These are phyloP conservation scores for Mormyrops boulengeri DNA, from an alignment of 2,797 vertebrate species.

Conservation along the genomic window DNA sequence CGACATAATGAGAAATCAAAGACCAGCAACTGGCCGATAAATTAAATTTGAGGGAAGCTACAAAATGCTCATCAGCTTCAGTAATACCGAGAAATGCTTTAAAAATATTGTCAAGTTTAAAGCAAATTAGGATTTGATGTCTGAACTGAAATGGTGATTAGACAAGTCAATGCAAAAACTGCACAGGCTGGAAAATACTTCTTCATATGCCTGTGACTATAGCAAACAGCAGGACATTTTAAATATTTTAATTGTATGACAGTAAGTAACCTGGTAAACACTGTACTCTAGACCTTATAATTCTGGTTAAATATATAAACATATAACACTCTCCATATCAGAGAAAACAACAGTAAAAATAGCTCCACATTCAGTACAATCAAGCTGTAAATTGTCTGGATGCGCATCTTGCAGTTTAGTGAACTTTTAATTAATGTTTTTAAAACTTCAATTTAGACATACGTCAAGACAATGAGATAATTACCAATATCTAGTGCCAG, in stretches of 20 bases:
- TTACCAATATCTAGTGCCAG: not conserved
- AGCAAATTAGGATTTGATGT: not conserved
- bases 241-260: not conserved
- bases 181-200: not conserved
- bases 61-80: not conserved
- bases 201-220: not conserved
- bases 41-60: not conserved
- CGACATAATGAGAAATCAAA: not conserved
- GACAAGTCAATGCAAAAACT: not conserved
- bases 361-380: not conserved
- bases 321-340: not conserved
- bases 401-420: not conserved
- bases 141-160: not conserved
- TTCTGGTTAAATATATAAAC: not conserved
- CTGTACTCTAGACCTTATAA: not conserved
- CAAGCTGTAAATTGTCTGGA: not conserved
- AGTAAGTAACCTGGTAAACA: not conserved
- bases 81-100: not conserved
- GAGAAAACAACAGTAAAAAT: not conserved
- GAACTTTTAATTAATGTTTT: not conserved
- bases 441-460: not conserved
- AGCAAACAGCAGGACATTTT: not conserved
- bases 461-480: not conserved
- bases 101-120: not conserved
- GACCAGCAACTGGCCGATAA: not conserved